Evolutionary conservation across 64 coral and sea anemone genomes (phyloP).

Genomic region (Platygyra sinensis): DNA sequence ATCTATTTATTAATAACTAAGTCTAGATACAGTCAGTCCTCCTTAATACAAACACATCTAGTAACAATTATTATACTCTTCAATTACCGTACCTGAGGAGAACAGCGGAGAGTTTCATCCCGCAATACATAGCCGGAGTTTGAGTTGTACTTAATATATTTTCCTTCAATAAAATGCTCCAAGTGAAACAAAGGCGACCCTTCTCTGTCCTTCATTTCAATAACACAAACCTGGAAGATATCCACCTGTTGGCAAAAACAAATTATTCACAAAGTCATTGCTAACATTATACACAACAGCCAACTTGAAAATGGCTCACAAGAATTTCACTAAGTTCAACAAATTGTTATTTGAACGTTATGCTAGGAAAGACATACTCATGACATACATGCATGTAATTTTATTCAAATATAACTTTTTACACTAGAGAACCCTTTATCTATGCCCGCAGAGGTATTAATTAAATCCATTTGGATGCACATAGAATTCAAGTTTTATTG

Average conservation of each 20-base stretch:
- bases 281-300: background rate
- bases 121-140: constrained; percentile 92
- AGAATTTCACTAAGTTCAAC: no score
- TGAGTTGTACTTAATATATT: constrained; percentile 98
- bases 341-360: no score
- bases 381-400: no score
- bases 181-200: constrained; percentile 91
- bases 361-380: no score
- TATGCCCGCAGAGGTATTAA: no score
- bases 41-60: no score
- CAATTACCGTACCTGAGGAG: constrained; percentile 73
- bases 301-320: background rate
- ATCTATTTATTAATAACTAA: background rate
- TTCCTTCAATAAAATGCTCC: constrained; percentile 98
- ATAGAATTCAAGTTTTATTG: no score
- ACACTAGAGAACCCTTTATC: no score
- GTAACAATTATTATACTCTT: no score
- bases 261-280: background rate
- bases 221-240: constrained; percentile 93
- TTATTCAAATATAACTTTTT: no score
- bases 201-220: constrained; percentile 91
- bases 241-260: constrained; percentile 74
- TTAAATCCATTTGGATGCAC: no score
- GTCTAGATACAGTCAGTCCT: background rate
- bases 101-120: constrained; percentile 90